Evolutionary conservation across 2,113 vertebrate genomes (phyloP).

Genomic region (Geothlypis trichas): DNA sequence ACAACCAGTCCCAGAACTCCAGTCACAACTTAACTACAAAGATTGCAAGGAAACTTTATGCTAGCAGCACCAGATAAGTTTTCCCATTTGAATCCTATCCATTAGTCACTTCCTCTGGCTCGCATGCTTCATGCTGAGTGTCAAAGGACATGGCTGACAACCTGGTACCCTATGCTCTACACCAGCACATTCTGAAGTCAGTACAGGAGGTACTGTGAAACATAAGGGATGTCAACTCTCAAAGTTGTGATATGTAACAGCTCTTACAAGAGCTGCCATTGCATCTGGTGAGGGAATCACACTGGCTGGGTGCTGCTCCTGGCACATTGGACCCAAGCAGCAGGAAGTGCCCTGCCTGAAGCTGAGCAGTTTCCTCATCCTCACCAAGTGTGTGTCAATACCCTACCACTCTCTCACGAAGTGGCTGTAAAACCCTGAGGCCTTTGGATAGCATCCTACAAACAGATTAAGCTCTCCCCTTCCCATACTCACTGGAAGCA

Average conservation of each 20-base stretch:
- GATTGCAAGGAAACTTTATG: background rate
- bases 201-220: background rate
- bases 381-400: background rate
- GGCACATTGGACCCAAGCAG: background rate
- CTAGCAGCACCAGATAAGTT: background rate
- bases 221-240: background rate
- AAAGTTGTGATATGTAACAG: background rate
- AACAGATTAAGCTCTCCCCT: background rate
- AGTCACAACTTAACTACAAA: background rate
- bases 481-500: background rate
- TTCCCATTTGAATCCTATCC: background rate
- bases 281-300: fast-evolving
- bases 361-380: background rate
- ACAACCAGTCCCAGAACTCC: background rate
- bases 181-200: background rate
- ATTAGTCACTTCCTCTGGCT: background rate
- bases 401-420: background rate
- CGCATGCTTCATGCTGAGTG: background rate
- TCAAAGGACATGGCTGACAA: background rate
- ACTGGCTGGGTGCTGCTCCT: background rate
- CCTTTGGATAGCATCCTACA: background rate
- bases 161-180: fast-evolving
- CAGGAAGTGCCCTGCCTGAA: background rate
- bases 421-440: background rate
- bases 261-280: background rate